phyloP scores from a whole-genome alignment of 2,888 invertebrate species.

The Mesorhabditis belari region DNA sequence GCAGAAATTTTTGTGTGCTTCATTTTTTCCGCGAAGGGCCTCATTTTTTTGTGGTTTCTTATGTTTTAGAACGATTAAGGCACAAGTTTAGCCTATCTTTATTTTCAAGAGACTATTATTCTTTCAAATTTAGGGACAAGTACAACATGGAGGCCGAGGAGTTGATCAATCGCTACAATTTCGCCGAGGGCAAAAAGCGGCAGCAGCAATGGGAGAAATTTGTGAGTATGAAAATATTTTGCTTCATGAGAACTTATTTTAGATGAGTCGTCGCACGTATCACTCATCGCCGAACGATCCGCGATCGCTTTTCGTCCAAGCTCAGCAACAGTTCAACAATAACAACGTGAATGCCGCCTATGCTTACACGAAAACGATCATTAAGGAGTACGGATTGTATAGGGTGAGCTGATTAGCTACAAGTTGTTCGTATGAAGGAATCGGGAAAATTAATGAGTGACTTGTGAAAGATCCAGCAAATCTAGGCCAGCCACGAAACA shows the following conservation, averaged over 20 bases:
- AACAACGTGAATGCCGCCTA: constrained; percentile 21
- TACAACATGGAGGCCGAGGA: constrained; percentile 1
- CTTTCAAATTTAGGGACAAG: no score
- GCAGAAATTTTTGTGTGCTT: no score
- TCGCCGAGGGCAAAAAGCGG: background rate
- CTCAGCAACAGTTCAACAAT: constrained; percentile 14
- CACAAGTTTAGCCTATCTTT: no score
- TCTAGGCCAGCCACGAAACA: no score
- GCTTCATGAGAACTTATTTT: background rate
- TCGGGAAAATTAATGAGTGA: background rate
- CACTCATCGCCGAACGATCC: background rate
- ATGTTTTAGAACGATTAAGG: no score
- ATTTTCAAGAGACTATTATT: no score
- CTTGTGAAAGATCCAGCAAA: no score
- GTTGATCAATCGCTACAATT: background rate
- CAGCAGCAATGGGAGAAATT: background rate
- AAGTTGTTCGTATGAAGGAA: background rate
- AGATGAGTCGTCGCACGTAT: background rate
- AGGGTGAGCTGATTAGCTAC: constrained; percentile 7
- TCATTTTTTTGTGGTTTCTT: no score
- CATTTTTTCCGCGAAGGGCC: no score
- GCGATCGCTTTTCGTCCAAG: constrained; percentile 9
- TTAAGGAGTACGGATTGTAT: constrained; percentile 25
- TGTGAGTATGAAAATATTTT: background rate
- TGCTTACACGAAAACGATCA: constrained; percentile 22